Evolutionary conservation across 2,888 invertebrate genomes (phyloP).

Genomic region (Caenorhabditis imperialis): DNA sequence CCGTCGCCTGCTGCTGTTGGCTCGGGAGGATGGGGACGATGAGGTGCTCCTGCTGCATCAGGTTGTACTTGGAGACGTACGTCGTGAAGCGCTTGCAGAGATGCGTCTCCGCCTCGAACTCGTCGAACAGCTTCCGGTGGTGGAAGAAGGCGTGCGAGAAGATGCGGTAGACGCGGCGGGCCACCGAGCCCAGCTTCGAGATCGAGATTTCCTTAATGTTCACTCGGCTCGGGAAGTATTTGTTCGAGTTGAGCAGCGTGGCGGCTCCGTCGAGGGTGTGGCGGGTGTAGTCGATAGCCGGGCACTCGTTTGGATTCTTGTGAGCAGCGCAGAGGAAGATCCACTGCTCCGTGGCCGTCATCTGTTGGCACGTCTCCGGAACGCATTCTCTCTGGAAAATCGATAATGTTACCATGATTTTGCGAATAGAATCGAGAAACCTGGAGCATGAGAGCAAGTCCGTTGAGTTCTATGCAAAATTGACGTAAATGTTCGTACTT

Average conservation of each 20-base stretch:
- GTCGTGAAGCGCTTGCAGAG: conserved; percentile 85
- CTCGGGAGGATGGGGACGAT: conserved; percentile 89
- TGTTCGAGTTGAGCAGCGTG: conserved; percentile 97
- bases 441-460: conserved; percentile 95
- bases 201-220: conserved; percentile 99
- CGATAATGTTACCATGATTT: neutral
- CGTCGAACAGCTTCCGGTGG: conserved; percentile 95
- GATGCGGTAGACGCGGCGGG: conserved; percentile 97
- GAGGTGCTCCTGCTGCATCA: conserved; percentile 97
- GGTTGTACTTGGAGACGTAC: conserved; percentile 97
- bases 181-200: conserved; percentile 97
- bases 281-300: conserved; percentile 98
- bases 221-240: conserved; percentile 99
- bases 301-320: conserved; percentile 99
- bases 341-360: conserved; percentile 99
- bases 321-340: conserved; percentile 99
- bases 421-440: conserved; percentile 68
- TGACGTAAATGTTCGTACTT: conserved; percentile 97
- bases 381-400: conserved; percentile 83
- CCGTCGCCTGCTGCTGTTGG: conserved; percentile 32
- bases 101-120: conserved; percentile 85
- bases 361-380: conserved; percentile 96
- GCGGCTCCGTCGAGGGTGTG: conserved; percentile 99
- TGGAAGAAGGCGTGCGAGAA: conserved; percentile 99
- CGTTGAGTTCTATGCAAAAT: conserved; percentile 99